phyloP scores from a whole-genome alignment of 2,888 invertebrate genomes.

The Hipparchia sbordonii region DNA sequence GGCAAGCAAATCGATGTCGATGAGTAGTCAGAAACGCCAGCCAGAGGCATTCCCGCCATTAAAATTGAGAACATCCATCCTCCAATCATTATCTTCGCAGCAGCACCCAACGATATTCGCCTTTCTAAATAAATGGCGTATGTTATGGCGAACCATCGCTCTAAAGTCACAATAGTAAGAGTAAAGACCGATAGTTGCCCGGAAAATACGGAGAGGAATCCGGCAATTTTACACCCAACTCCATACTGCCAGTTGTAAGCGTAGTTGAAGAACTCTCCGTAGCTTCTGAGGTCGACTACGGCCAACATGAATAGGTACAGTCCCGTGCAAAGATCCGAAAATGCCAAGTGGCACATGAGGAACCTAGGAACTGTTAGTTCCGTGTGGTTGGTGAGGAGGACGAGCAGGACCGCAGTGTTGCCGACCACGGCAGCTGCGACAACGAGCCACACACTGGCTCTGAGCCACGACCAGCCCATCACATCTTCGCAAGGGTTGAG shows the following conservation, averaged over 20 bases:
- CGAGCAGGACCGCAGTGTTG: slow-evolving; percentile 91
- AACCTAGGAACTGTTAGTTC: slow-evolving; percentile 74
- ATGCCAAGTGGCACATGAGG: slow-evolving; percentile 88
- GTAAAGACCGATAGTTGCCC: slow-evolving; percentile 95
- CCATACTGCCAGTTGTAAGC: slow-evolving; percentile 95
- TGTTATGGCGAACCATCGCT: slow-evolving; percentile 92
- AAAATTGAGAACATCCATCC: slow-evolving; percentile 91
- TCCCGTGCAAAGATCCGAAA: slow-evolving; percentile 95
- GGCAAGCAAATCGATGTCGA: slow-evolving; percentile 94
- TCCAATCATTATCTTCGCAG: slow-evolving; percentile 88
- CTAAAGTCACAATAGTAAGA: slow-evolving; percentile 92
- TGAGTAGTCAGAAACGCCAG: slow-evolving; percentile 93
- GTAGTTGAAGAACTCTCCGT: slow-evolving; percentile 94
- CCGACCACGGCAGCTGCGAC: slow-evolving; percentile 91
- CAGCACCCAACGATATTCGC: slow-evolving; percentile 87
- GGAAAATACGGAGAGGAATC: slow-evolving; percentile 94
- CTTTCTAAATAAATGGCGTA: slow-evolving; percentile 92
- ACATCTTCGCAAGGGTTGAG: slow-evolving; percentile 95
- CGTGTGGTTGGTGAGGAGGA: slow-evolving; percentile 85
- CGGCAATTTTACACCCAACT: slow-evolving; percentile 92
- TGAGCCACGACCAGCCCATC: slow-evolving; percentile 91
- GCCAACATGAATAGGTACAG: slow-evolving; percentile 92
- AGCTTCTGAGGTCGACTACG: slow-evolving; percentile 91
- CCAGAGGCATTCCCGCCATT: slow-evolving; percentile 90
- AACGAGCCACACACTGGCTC: slow-evolving; percentile 94